Evolutionary conservation across 1,140 invertebrate species (phyloP).

Genomic region (Drosophila arizonae): DNA sequence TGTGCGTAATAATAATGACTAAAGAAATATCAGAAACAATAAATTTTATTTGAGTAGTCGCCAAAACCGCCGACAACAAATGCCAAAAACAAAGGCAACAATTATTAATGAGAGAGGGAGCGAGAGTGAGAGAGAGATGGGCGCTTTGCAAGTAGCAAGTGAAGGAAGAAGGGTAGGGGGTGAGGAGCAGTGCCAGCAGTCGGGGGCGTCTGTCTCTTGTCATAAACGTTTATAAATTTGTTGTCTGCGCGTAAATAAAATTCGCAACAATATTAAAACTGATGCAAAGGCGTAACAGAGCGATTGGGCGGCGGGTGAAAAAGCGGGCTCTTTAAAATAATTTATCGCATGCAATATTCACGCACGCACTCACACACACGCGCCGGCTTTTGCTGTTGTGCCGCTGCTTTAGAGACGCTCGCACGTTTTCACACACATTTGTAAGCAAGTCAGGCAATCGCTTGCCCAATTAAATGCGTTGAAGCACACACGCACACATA

Average conservation of each 20-base stretch:
- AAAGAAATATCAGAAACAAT: slow-evolving; percentile 80
- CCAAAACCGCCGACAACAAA: slow-evolving; percentile 42
- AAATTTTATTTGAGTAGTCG: slow-evolving; percentile 76
- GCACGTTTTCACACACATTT: slow-evolving; percentile 51
- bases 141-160: background rate
- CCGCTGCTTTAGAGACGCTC: slow-evolving; percentile 3
- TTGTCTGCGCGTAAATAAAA: slow-evolving; percentile 72
- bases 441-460: slow-evolving; percentile 78
- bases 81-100: slow-evolving; percentile 43
- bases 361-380: slow-evolving; percentile 28
- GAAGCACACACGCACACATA: slow-evolving; percentile 45
- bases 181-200: background rate
- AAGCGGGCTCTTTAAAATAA: slow-evolving; percentile 70
- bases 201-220: slow-evolving; percentile 36
- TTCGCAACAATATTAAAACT: slow-evolving; percentile 75
- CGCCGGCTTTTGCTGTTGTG: slow-evolving; percentile 28
- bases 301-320: background rate
- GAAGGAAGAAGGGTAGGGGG: no score
- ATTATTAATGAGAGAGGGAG: slow-evolving; percentile 43
- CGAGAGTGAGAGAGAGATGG: background rate
- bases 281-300: slow-evolving; percentile 32
- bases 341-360: slow-evolving; percentile 76
- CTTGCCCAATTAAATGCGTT: slow-evolving; percentile 72
- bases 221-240: slow-evolving; percentile 79
- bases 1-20: slow-evolving; percentile 78